Conservation (phyloP, 2,113 vertebrate genomes). For the Amazona vittata region DNA sequence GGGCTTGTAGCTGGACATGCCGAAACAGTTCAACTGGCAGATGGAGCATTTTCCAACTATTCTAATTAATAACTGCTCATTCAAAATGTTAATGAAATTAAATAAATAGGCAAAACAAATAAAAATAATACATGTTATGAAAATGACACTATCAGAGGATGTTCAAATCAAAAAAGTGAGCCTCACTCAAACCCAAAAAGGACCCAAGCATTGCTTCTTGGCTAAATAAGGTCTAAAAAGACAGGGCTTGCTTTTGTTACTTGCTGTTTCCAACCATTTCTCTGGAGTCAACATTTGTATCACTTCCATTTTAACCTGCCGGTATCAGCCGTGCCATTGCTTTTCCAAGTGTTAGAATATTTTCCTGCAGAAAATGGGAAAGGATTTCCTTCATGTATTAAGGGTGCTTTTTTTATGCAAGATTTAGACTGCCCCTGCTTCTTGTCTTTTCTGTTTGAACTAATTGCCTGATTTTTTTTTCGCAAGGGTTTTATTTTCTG, state of each 20-base stretch:
- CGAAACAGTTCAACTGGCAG: constrained; percentile 61
- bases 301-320: constrained; percentile 35
- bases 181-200: neutral
- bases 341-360: neutral
- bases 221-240: neutral
- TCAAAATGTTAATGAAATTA: constrained; percentile 55
- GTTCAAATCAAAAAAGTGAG: constrained; percentile 6
- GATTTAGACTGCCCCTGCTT: neutral
- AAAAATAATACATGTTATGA: constrained; percentile 12
- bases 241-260: neutral
- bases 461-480: neutral
- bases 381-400: neutral
- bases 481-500: constrained; percentile 33
- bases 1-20: constrained; percentile 54
- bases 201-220: neutral
- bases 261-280: neutral
- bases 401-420: neutral
- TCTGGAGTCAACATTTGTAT: constrained; percentile 28
- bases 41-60: constrained; percentile 49
- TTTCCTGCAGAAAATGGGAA: constrained; percentile 15
- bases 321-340: neutral
- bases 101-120: constrained; percentile 65
- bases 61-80: constrained; percentile 47
- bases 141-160: constrained; percentile 1
- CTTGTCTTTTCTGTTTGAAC: constrained; percentile 45